These are phyloP conservation scores for Sisyra terminalis DNA, from an alignment of 2,888 invertebrate species.

Conservation along the genomic window DNA sequence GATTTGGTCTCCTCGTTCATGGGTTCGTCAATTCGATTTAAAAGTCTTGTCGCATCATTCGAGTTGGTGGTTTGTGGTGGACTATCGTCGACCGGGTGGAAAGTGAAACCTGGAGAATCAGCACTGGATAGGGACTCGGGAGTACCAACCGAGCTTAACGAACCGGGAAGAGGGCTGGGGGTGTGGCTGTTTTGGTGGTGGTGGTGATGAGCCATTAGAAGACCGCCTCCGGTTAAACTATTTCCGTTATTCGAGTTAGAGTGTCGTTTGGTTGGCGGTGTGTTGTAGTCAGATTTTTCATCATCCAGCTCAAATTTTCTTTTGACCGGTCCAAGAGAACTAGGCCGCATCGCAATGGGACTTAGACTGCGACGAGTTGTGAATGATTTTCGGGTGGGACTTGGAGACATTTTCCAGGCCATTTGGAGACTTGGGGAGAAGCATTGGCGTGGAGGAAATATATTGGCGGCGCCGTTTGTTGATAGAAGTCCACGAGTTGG, in stretches of 20 bases:
- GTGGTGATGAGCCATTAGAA: conserved; percentile 22
- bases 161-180: conserved; percentile 32
- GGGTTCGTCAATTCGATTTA: conserved; percentile 24
- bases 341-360: conserved; percentile 71
- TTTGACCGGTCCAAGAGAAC: conserved; percentile 53
- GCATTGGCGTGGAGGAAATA: conserved; percentile 17
- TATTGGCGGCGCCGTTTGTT: conserved; percentile 20
- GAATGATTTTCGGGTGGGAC: conserved; percentile 70
- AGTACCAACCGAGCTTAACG: conserved; percentile 38
- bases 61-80: conserved; percentile 20
- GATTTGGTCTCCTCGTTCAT: conserved; percentile 19
- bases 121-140: conserved; percentile 43
- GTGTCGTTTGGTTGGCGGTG: conserved; percentile 26
- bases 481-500: conserved; percentile 33
- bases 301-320: conserved; percentile 46
- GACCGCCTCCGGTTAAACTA: conserved; percentile 19
- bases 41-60: conserved; percentile 19
- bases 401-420: conserved; percentile 51
- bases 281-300: conserved; percentile 25
- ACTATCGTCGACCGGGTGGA: conserved; percentile 36
- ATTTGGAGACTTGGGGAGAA: conserved; percentile 34
- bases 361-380: conserved; percentile 73
- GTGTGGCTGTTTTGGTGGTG: conserved; percentile 15
- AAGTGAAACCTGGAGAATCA: conserved; percentile 39
- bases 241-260: too few relatives aligned